Percentiles rank a stretch among this genome's conserved stretches.
These are phyloP conservation scores for Lophotis ruficrista DNA, from an alignment of 2,113 vertebrate genomes.

Conservation along the genomic window DNA sequence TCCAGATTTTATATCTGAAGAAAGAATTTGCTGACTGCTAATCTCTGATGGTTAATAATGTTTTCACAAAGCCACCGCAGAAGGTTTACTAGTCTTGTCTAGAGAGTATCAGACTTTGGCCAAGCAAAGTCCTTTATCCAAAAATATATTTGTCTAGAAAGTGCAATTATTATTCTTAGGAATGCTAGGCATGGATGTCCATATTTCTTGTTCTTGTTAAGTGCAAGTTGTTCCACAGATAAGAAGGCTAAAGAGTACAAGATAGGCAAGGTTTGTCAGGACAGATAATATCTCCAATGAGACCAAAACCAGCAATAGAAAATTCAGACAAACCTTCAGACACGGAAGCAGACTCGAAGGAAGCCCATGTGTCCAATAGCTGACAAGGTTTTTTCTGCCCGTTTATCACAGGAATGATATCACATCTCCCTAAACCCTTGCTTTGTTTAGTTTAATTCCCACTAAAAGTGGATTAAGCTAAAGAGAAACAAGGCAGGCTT, in stretches of 20 bases:
- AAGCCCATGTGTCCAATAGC: neutral
- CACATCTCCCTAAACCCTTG: neutral
- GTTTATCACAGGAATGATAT: slow-evolving; percentile 32
- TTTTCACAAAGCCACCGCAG: slow-evolving; percentile 26
- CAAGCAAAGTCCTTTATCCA: slow-evolving; percentile 52
- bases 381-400: neutral
- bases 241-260: slow-evolving; percentile 10
- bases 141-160: slow-evolving; percentile 45
- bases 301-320: slow-evolving; percentile 9
- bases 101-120: slow-evolving; percentile 27
- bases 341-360: neutral
- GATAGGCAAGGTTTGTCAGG: slow-evolving; percentile 37
- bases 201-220: slow-evolving; percentile 11
- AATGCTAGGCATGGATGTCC: slow-evolving; percentile 28
- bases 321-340: slow-evolving; percentile 23
- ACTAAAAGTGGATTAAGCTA: neutral
- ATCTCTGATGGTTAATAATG: slow-evolving; percentile 31
- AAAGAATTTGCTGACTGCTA: slow-evolving; percentile 44
- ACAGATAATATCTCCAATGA: slow-evolving; percentile 39
- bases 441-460: slow-evolving; percentile 18
- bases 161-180: neutral
- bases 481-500: slow-evolving; percentile 15
- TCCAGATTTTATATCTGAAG: neutral
- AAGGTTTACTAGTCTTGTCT: slow-evolving; percentile 22
- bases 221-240: slow-evolving; percentile 8